Percentiles rank a stretch among this genome's conserved stretches.
Evolutionary conservation across 2,113 vertebrate genomes (phyloP).

Genomic region (Rousettus leschenaultii): DNA sequence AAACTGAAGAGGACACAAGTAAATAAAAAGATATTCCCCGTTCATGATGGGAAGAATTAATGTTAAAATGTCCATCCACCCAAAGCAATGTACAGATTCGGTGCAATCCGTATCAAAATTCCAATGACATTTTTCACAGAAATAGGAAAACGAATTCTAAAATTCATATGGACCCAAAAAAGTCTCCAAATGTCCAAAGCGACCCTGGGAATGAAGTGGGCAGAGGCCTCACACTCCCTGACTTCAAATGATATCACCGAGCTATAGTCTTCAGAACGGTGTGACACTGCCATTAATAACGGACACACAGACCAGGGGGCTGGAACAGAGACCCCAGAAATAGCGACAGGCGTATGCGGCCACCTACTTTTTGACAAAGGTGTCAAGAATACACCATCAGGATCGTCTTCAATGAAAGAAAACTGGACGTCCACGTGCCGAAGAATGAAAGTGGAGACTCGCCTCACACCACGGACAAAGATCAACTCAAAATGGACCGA

Average conservation of each 20-base stretch:
- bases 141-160: not conserved
- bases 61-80: too few relatives aligned
- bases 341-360: not conserved
- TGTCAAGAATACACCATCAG: not conserved
- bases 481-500: not conserved
- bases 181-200: not conserved
- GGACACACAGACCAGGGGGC: too few relatives aligned
- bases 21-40: not conserved
- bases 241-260: not conserved
- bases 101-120: not conserved
- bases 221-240: not conserved
- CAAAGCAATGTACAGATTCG: not conserved
- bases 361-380: not conserved
- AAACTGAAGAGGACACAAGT: not conserved
- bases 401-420: not conserved
- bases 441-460: not conserved
- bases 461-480: not conserved
- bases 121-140: not conserved
- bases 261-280: too few relatives aligned
- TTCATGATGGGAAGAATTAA: not conserved
- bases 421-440: too few relatives aligned
- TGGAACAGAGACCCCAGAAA: not conserved
- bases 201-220: not conserved
- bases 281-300: too few relatives aligned
- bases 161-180: not conserved